Evolutionary conservation across 2,888 invertebrate species (phyloP).

Genomic region (Oscheius onirici): DNA sequence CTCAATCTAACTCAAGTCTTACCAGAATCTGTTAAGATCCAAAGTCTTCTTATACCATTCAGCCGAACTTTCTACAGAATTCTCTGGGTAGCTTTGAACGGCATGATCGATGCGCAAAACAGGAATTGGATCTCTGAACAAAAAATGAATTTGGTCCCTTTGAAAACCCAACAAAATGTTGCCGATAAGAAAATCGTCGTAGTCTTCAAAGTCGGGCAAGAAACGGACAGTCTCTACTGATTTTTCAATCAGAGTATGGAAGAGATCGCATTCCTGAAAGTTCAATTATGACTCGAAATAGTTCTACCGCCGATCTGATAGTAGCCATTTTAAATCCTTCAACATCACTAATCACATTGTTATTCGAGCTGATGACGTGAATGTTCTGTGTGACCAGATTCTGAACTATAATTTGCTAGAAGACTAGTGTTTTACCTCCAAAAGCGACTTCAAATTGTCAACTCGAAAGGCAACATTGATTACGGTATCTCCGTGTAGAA

Average conservation of each 20-base stretch:
- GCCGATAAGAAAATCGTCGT: neutral
- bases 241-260: neutral
- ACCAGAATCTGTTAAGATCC: constrained; percentile 74
- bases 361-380: neutral
- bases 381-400: neutral
- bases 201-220: neutral
- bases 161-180: neutral
- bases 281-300: neutral
- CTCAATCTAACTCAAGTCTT: too few species aligned
- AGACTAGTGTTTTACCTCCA: constrained; percentile 74
- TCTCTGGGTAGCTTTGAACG: constrained; percentile 94
- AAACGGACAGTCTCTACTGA: neutral
- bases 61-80: constrained; percentile 82
- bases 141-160: constrained; percentile 28
- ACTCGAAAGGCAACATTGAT: constrained; percentile 94
- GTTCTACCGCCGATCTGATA: constrained; percentile 40
- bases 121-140: constrained; percentile 76
- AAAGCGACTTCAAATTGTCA: constrained; percentile 87
- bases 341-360: neutral
- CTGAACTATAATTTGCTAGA: neutral
- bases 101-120: constrained; percentile 92
- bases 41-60: constrained; percentile 78
- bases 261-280: neutral
- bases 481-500: constrained; percentile 92
- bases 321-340: constrained; percentile 52